A percentile compares a stretch with the other conserved stretches of the same genome.
These are phyloP conservation scores for Epicampocera succincta DNA, from an alignment of 2,888 invertebrate species.

Conservation along the genomic window DNA sequence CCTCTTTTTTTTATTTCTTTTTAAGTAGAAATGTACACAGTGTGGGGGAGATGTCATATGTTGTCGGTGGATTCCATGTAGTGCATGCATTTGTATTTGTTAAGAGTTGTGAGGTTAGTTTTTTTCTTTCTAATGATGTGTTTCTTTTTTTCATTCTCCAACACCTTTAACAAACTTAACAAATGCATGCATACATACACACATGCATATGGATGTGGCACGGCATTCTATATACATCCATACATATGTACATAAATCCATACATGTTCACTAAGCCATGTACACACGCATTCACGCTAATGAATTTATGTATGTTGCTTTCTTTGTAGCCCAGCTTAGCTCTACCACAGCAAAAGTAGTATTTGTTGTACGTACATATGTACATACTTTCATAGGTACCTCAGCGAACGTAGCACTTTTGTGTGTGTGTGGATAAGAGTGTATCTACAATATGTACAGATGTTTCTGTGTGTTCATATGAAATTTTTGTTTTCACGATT, in stretches of 20 bases:
- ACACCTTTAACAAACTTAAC: constrained; percentile 35
- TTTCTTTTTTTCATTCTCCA: constrained; percentile 1
- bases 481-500: constrained; percentile 54
- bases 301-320: constrained; percentile 51
- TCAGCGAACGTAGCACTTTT: neutral
- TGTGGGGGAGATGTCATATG: constrained; percentile 54
- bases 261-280: neutral
- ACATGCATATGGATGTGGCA: neutral
- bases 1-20: neutral
- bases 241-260: neutral
- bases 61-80: neutral
- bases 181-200: neutral
- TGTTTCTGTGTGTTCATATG: constrained; percentile 24
- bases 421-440: neutral
- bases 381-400: too few relatives aligned
- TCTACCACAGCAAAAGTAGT: constrained; percentile 30
- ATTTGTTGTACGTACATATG: too few relatives aligned
- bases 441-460: too few relatives aligned
- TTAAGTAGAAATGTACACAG: neutral
- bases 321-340: constrained; percentile 52
- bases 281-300: neutral
- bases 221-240: neutral
- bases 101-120: constrained; percentile 2
- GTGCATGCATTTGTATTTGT: neutral
- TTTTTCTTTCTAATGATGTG: constrained; percentile 13